Conservation (phyloP, 2,888 invertebrate species). For the Yponomeuta evonymella region DNA sequence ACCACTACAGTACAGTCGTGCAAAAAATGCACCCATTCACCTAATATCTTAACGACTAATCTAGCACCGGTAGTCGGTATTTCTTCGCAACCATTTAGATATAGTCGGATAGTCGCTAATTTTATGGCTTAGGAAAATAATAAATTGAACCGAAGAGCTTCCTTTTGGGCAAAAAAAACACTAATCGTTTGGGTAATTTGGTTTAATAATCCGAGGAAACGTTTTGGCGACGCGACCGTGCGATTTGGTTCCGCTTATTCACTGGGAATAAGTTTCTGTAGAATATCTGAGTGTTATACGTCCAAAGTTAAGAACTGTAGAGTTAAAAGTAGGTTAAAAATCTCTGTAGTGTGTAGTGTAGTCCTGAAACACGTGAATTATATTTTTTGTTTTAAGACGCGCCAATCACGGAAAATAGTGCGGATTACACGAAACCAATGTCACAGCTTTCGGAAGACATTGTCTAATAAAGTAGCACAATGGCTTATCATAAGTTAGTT, state of each 20-base stretch:
- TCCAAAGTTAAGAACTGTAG: too few relatives aligned
- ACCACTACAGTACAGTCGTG: background rate
- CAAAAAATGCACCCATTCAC: background rate
- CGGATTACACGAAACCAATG: too few relatives aligned
- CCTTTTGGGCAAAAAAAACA: slow-evolving; percentile 27
- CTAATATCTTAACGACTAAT: slow-evolving; percentile 45
- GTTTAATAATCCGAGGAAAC: slow-evolving; percentile 69
- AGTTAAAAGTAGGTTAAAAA: too few relatives aligned
- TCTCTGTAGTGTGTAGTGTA: too few relatives aligned
- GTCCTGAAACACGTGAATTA: too few relatives aligned
- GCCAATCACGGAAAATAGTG: too few relatives aligned
- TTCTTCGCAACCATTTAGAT: slow-evolving; percentile 57
- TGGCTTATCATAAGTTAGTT: too few relatives aligned
- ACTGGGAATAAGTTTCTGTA: background rate
- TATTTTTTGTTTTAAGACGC: too few relatives aligned
- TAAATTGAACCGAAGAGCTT: slow-evolving; percentile 45
- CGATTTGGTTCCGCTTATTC: slow-evolving; percentile 50
- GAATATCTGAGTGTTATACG: too few relatives aligned
- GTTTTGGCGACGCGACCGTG: slow-evolving; percentile 48
- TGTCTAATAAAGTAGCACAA: too few relatives aligned
- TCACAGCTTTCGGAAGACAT: too few relatives aligned
- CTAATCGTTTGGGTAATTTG: slow-evolving; percentile 48
- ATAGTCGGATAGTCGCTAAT: slow-evolving; percentile 48
- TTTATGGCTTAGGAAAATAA: slow-evolving; percentile 68
- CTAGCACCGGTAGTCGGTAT: slow-evolving; percentile 38